Percentiles rank a stretch among this genome's conserved stretches.
Evolutionary conservation across 2,888 invertebrate species (phyloP).

Genomic region (Neoaliturus tenellus): DNA sequence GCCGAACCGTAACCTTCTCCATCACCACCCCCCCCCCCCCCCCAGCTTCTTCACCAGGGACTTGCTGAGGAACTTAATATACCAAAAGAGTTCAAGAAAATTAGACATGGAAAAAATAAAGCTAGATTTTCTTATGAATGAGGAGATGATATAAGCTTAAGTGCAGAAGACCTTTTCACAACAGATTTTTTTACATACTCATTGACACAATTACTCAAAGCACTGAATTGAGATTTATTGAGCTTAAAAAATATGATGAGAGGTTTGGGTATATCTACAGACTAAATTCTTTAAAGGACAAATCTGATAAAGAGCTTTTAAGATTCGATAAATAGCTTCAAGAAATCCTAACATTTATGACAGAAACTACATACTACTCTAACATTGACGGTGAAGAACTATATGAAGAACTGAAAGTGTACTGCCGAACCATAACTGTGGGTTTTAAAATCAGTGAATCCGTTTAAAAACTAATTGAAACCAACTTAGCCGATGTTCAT

Average conservation of each 20-base stretch:
- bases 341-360: constrained; percentile 49
- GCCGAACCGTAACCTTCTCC: no score
- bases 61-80: constrained; percentile 37
- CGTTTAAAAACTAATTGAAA: constrained; percentile 34
- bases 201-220: constrained; percentile 21
- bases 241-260: constrained; percentile 39
- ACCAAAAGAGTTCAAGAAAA: constrained; percentile 15
- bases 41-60: no score
- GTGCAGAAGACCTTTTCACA: constrained; percentile 24
- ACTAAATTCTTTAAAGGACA: constrained; percentile 50
- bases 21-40: no score
- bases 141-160: constrained; percentile 22
- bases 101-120: background rate
- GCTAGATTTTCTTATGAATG: constrained; percentile 17
- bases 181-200: constrained; percentile 19
- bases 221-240: constrained; percentile 32
- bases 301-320: constrained; percentile 34
- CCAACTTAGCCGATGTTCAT: constrained; percentile 21
- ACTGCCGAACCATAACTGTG: constrained; percentile 40
- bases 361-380: constrained; percentile 28
- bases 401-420: constrained; percentile 34
- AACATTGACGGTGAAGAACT: constrained; percentile 44
- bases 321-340: constrained; percentile 29
- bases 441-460: constrained; percentile 40
- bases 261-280: constrained; percentile 42